Evolutionary conservation across 2,888 invertebrate genomes (phyloP).

Genomic region (Ashinkailepas kermadecensis): DNA sequence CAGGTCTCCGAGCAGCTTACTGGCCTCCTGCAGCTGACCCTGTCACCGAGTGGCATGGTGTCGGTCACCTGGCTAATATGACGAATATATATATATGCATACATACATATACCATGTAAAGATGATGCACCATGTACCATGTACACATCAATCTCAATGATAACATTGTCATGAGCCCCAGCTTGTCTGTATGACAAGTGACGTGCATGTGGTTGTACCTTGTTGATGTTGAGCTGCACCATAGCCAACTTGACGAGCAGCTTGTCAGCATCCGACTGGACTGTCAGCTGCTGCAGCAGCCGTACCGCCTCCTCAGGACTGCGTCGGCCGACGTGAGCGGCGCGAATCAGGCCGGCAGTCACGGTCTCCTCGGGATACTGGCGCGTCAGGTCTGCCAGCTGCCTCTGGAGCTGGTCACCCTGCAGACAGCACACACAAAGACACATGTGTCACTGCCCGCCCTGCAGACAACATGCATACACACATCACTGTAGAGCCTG

Average conservation of each 20-base stretch:
- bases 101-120: no score
- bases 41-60: conserved; percentile 39
- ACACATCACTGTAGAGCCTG: no score
- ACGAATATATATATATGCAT: no score
- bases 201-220: not conserved
- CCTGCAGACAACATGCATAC: no score
- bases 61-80: no score
- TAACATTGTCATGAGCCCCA: no score
- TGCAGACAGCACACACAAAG: not conserved
- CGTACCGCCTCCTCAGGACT: not conserved
- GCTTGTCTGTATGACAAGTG: no score
- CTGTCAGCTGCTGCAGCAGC: not conserved
- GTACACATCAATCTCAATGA: no score
- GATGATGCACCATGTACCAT: no score
- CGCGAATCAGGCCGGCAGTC: conserved; percentile 6
- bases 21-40: conserved; percentile 64
- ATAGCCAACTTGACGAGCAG: not conserved
- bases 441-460: no score
- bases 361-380: not conserved
- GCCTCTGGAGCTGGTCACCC: conserved; percentile 1
- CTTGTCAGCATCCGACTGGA: not conserved
- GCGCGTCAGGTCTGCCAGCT: not conserved
- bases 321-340: not conserved
- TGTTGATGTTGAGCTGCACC: not conserved
- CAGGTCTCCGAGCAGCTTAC: conserved; percentile 50